A percentile compares a stretch with the other conserved stretches of the same genome.
These are phyloP conservation scores for Lontra canadensis DNA, from an alignment of 2,113 vertebrate species.

Conservation along the genomic window DNA sequence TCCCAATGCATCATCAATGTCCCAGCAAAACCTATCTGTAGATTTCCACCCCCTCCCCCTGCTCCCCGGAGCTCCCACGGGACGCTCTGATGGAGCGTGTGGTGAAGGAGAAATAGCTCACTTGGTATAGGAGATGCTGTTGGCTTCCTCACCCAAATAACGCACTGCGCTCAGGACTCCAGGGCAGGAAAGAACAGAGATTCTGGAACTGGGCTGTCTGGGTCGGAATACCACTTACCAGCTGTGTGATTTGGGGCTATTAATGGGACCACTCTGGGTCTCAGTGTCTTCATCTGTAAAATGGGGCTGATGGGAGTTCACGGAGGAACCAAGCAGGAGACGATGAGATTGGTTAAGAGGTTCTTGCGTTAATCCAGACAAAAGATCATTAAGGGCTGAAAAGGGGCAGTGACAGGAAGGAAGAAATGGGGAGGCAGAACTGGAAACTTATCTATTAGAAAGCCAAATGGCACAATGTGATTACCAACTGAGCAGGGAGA, in stretches of 20 bases:
- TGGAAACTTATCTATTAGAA: background rate
- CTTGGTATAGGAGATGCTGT: fast-evolving
- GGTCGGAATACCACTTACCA: background rate
- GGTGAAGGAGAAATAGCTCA: background rate
- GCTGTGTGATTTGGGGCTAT: background rate
- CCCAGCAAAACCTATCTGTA: background rate
- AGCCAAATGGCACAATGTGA: no score
- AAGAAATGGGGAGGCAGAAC: background rate
- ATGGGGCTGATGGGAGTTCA: background rate
- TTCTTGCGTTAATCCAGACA: background rate
- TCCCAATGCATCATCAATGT: fast-evolving
- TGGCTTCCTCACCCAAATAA: no score
- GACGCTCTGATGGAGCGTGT: background rate
- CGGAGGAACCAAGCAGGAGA: background rate
- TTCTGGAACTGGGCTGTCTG: no score
- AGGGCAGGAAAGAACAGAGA: background rate
- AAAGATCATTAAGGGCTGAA: background rate
- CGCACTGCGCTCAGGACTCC: fast-evolving
- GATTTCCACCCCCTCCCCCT: background rate
- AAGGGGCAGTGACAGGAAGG: background rate
- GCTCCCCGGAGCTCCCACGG: background rate
- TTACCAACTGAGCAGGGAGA: background rate
- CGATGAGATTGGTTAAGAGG: background rate
- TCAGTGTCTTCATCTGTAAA: background rate
- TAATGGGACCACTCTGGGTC: background rate